Conservation (phyloP, 2,888 invertebrate species). For the Plebejus melissa region DNA sequence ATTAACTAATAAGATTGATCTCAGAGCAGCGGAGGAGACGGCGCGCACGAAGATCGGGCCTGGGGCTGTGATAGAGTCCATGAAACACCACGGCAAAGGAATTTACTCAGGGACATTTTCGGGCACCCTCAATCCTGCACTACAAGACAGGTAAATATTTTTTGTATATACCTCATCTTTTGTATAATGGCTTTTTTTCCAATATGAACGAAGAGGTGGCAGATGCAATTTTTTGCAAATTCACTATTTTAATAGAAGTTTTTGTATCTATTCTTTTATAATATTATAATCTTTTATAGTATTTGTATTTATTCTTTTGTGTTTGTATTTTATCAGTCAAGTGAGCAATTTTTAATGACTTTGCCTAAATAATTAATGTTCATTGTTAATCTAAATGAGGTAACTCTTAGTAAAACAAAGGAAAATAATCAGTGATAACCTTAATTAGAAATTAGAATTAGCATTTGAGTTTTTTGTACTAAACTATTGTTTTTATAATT, state of each 20-base stretch:
- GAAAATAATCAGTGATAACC: neutral
- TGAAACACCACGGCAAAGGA: slow-evolving; percentile 96
- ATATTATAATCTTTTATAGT: neutral
- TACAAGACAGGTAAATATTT: slow-evolving; percentile 85
- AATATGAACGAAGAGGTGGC: neutral
- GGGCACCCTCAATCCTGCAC: slow-evolving; percentile 94
- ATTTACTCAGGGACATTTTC: slow-evolving; percentile 98
- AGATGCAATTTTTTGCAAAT: slow-evolving; percentile 31
- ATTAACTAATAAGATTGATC: slow-evolving; percentile 82
- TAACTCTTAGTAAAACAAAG: neutral
- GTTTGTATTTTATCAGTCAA: neutral
- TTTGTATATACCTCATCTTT: slow-evolving; percentile 4
- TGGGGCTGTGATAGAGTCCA: slow-evolving; percentile 93
- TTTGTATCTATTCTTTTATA: neutral
- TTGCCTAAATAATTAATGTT: neutral
- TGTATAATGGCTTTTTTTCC: neutral
- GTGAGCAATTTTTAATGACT: neutral
- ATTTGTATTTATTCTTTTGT: neutral
- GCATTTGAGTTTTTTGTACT: neutral
- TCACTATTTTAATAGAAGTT: neutral
- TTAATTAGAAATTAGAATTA: neutral
- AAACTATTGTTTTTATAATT: slow-evolving; percentile 40
- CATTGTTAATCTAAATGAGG: neutral
- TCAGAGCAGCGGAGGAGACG: slow-evolving; percentile 69
- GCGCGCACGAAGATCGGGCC: slow-evolving; percentile 69